These are phyloP conservation scores for Tromatobia lineatoria DNA, from an alignment of 2,888 invertebrate genomes.

Conservation along the genomic window DNA sequence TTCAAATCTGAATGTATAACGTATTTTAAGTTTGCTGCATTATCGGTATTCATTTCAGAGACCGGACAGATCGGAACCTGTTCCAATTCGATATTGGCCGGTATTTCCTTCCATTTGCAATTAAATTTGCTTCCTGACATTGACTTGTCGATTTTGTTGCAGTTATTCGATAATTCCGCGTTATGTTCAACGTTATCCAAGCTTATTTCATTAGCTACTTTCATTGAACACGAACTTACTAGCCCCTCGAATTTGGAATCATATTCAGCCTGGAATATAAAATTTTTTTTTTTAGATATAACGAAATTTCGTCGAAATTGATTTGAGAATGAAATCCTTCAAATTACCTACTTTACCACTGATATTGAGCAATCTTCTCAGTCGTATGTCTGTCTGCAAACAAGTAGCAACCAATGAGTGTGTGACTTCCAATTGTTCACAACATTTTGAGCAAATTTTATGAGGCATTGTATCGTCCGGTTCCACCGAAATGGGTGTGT, in stretches of 20 bases:
- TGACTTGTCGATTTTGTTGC: conserved; percentile 53
- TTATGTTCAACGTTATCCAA: conserved; percentile 42
- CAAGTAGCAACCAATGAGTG: conserved; percentile 75
- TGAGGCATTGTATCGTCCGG: conserved; percentile 74
- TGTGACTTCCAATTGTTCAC: conserved; percentile 74
- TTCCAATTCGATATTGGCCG: conserved; percentile 28
- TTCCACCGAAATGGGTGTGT: conserved; percentile 76
- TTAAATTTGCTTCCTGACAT: conserved; percentile 29
- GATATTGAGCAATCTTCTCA: conserved; percentile 75
- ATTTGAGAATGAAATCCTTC: background rate
- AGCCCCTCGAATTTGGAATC: conserved; percentile 73
- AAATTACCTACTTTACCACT: conserved; percentile 71
- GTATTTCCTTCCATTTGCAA: conserved; percentile 36
- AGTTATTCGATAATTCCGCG: conserved; percentile 43
- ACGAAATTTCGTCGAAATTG: background rate
- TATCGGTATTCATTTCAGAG: conserved; percentile 20
- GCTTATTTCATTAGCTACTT: conserved; percentile 71
- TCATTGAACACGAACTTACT: conserved; percentile 67
- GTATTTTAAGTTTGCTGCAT: conserved; percentile 40
- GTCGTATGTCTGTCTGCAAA: conserved; percentile 76
- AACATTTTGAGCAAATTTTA: conserved; percentile 76
- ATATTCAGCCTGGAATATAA: conserved; percentile 72
- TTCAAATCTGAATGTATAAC: conserved; percentile 69
- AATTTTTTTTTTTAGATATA: background rate
- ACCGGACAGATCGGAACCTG: conserved; percentile 31